A percentile compares a stretch with the other conserved stretches of the same genome.
Conservation (phyloP, 2,888 invertebrate genomes). For the Cosmorhoe ocellata region DNA sequence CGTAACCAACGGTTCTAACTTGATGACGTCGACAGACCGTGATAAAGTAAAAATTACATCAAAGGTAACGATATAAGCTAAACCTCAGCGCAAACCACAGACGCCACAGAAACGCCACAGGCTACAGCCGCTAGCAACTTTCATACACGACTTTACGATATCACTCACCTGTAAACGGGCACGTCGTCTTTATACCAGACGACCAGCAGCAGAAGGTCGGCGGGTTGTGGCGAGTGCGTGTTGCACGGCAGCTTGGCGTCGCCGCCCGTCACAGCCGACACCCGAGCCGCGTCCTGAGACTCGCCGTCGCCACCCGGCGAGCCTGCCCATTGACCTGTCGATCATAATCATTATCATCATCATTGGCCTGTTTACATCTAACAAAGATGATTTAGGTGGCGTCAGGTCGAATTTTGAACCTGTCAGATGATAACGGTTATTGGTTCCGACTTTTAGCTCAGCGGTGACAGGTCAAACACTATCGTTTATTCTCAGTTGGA, state of each 20-base stretch:
- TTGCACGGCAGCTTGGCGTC: conserved; percentile 93
- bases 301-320: conserved; percentile 61
- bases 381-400: too few relatives aligned
- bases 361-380: too few relatives aligned
- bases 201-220: conserved; percentile 91
- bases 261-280: conserved; percentile 88
- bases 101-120: too few relatives aligned
- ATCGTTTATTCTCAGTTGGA: too few relatives aligned
- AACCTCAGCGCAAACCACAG: too few relatives aligned
- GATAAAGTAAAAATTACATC: neutral
- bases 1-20: neutral
- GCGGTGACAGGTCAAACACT: neutral
- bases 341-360: too few relatives aligned
- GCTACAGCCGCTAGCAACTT: too few relatives aligned
- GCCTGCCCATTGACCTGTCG: conserved; percentile 63
- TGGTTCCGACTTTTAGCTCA: conserved; percentile 23
- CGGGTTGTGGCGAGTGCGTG: conserved; percentile 88
- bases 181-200: conserved; percentile 96
- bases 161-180: conserved; percentile 91
- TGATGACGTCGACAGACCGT: too few relatives aligned
- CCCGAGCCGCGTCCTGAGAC: conserved; percentile 82
- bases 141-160: too few relatives aligned
- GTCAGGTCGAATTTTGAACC: too few relatives aligned
- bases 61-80: too few relatives aligned
- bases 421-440: too few relatives aligned